Conservation (phyloP, 2,888 invertebrate genomes). For the Allygus modestus region DNA sequence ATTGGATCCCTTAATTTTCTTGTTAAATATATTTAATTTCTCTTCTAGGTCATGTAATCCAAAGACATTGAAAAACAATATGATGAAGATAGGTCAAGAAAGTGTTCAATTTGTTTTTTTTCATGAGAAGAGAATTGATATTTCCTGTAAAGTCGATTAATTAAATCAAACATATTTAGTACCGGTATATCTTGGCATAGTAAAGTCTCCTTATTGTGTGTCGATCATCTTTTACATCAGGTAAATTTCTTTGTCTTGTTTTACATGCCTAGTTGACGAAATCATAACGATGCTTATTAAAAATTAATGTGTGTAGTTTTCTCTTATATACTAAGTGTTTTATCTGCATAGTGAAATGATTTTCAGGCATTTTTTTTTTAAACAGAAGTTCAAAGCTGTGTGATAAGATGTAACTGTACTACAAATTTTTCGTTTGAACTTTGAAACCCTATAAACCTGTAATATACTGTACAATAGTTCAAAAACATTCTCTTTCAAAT, state of each 20-base stretch:
- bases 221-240: too few species aligned
- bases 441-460: conserved; percentile 12
- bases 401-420: conserved; percentile 48
- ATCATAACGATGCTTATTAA: conserved; percentile 7
- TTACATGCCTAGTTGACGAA: conserved; percentile 18
- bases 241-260: neutral
- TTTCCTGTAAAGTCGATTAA: neutral
- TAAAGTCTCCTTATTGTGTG: neutral
- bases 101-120: too few species aligned
- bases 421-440: conserved; percentile 38
- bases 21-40: neutral
- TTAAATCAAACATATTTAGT: neutral
- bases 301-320: conserved; percentile 25
- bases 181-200: neutral
- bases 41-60: conserved; percentile 23
- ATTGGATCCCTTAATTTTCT: neutral
- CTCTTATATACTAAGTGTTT: conserved; percentile 21
- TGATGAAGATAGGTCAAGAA: too few species aligned
- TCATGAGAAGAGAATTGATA: too few species aligned
- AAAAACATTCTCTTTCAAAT: neutral
- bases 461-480: conserved; percentile 36
- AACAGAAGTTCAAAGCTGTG: conserved; percentile 56
- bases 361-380: neutral
- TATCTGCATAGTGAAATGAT: neutral
- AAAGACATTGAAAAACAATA: conserved; percentile 20